Base-by-base conservation (phyloP, 2,888 invertebrate species). In the Agrochola circellaris region DNA sequence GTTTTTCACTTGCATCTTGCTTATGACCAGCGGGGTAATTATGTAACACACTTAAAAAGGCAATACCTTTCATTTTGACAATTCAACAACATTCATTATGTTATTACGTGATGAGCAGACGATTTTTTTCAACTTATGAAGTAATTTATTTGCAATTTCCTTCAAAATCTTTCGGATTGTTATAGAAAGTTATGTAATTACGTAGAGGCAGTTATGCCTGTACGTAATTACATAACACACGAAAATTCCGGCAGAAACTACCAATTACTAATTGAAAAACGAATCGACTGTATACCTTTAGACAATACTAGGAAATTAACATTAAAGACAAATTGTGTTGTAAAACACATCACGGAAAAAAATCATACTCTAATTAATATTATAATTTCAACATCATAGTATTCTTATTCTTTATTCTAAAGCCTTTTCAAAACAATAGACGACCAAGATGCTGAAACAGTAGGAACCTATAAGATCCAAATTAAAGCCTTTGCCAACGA, bases 401-500 rank as follows among this genome's bases (percentile, higher is more conserved):
- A 42, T 42, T 42, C 13, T 42, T 42, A 42, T 42, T 2, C 13
- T 2, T 13, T 13, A 45, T 45, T 45, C 13, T 45, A 45, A 45
- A 45, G 15, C 45, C 45, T 15, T 15, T 45, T 45, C 5, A 45
- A 45, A 45, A 45, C 45, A 45, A 45, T 15, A 45, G 45, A 15
- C 45, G 15, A 45, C 15, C 54, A 23, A 54, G 9, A 54, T 54
- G 9, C 11, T n/a, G 15, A 11, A 54, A 34, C 20, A 15, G 45
- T 15, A 45, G 1, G 15, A 45, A 45, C 45, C 7, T 34, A 61
- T 34, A 34, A 45, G 65, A 76, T 69, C 61, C 68, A 67, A 81
- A 81, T 75, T 80, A 88, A 80, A 67, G 68, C 54, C 69, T 77
- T 84, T 82, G 78, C 87, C 85, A 87, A 86, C 82, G 79, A 89